Evolutionary conservation across 1,140 invertebrate genomes (phyloP).

Genomic region (Diabrotica virgifera): DNA sequence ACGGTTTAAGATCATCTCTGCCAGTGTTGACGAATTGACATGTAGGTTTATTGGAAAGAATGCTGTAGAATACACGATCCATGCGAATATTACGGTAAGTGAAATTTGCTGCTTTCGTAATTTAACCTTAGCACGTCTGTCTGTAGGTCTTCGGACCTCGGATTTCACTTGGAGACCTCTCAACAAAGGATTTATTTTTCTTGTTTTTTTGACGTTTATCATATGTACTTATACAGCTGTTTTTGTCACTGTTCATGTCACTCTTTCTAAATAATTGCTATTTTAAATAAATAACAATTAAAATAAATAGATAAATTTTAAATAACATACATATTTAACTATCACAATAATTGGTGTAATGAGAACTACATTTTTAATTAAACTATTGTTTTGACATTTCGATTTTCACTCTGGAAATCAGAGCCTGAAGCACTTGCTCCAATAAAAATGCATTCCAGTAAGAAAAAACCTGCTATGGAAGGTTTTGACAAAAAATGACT

Average conservation of each 20-base stretch:
- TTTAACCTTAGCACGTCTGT: neutral
- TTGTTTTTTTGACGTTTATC: constrained; percentile 45
- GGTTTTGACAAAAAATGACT: too few relatives aligned
- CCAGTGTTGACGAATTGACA: constrained; percentile 96
- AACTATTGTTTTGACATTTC: too few relatives aligned
- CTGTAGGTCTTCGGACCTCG: neutral
- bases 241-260: constrained; percentile 11
- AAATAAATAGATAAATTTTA: too few relatives aligned
- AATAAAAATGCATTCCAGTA: too few relatives aligned
- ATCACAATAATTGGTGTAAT: too few relatives aligned
- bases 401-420: too few relatives aligned
- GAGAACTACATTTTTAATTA: too few relatives aligned
- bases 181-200: constrained; percentile 40
- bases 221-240: constrained; percentile 35
- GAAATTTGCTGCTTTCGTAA: neutral
- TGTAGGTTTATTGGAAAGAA: constrained; percentile 94
- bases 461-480: too few relatives aligned
- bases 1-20: constrained; percentile 94
- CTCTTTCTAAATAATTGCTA: too few relatives aligned
- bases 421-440: too few relatives aligned
- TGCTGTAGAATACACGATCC: constrained; percentile 94
- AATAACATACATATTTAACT: too few relatives aligned
- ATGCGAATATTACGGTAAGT: constrained; percentile 97
- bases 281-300: too few relatives aligned
- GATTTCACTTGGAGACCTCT: constrained; percentile 8